Evolutionary conservation across 1,140 invertebrate species (phyloP), one percentile per base, ranked within the genome.

Genomic region (Danaus melanippus): DNA sequence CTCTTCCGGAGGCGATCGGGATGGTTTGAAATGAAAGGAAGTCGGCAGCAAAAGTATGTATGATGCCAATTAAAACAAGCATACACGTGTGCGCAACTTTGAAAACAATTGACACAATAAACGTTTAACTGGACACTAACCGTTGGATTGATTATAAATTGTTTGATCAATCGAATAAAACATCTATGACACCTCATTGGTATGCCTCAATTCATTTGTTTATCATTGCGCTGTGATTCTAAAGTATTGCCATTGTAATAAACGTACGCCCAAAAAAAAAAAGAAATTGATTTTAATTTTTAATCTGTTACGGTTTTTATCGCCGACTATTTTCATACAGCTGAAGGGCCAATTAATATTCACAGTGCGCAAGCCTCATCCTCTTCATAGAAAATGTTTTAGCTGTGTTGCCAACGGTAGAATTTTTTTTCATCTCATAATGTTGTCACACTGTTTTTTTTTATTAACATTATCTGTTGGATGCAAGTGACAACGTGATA

Each of bases 161-260:
- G 21, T 32, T 32, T 32, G 21, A 32, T 32, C 21, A 32, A 32
- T 32, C 6, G 2, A 32, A 32, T 32, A 32, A 32, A 32, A 32
- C 21, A 53, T 57, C 42, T 21, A 44, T 32, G 50, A 9, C 51
- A 46, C 39, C 66, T 76, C 66, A 76, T 80, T 76, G 62, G 51
- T 75, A 78, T 76, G 69, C 6, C 21, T 32, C 21, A 32, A 7
- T 32, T 32, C 21, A 32, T 32, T 32, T 32, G 15, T 15, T 1
- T 32, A 32, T 32, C 7, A 32, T 32, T 32, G 21, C 21, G 21
- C 21, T 8, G 6, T 32, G 6, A 32, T 1, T 32, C 21, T 32
- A 32, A 32, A 32, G 21, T 32, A 7, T 32, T 32, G 21, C 21
- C 2, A 32, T 32, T 32, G 7, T 7, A 8, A 32, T 32, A 32